Conservation (phyloP, 2,888 invertebrate genomes). For the Mythimna pallens region DNA sequence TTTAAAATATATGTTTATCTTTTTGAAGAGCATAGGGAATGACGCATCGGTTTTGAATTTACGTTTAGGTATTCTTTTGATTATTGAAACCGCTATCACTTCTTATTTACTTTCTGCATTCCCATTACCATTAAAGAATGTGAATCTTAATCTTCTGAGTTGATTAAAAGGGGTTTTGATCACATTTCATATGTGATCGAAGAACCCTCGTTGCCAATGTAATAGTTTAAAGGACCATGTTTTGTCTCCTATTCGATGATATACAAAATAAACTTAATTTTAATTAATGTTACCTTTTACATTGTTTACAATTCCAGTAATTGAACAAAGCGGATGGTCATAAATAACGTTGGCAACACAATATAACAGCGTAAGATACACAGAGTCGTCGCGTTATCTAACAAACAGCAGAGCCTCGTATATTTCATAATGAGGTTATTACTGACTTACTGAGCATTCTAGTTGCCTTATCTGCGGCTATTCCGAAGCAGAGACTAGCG, state of each 20-base stretch:
- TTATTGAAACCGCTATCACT: neutral
- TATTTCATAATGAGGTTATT: slow-evolving; percentile 90
- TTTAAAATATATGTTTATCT: slow-evolving; percentile 56
- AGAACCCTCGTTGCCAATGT: too few species aligned
- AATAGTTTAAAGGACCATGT: neutral
- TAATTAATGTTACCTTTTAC: slow-evolving; percentile 43
- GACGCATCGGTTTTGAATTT: slow-evolving; percentile 29
- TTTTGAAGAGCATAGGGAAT: slow-evolving; percentile 19
- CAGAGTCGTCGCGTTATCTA: slow-evolving; percentile 78
- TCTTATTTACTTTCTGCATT: slow-evolving; percentile 4
- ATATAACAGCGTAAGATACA: slow-evolving; percentile 57
- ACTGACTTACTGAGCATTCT: slow-evolving; percentile 88
- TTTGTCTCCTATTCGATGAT: slow-evolving; percentile 8
- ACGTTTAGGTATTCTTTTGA: neutral
- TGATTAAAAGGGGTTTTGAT: neutral
- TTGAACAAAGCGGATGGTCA: slow-evolving; percentile 52
- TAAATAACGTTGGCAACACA: slow-evolving; percentile 58
- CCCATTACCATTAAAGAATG: neutral
- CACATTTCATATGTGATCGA: neutral
- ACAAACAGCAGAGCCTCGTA: slow-evolving; percentile 81
- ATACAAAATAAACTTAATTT: slow-evolving; percentile 20
- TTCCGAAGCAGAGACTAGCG: slow-evolving; percentile 84
- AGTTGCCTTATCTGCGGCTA: slow-evolving; percentile 84
- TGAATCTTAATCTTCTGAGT: neutral
- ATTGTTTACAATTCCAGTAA: slow-evolving; percentile 56